Base-by-base conservation (phyloP, 2,888 invertebrate genomes). In the Pelosia muscerda region DNA sequence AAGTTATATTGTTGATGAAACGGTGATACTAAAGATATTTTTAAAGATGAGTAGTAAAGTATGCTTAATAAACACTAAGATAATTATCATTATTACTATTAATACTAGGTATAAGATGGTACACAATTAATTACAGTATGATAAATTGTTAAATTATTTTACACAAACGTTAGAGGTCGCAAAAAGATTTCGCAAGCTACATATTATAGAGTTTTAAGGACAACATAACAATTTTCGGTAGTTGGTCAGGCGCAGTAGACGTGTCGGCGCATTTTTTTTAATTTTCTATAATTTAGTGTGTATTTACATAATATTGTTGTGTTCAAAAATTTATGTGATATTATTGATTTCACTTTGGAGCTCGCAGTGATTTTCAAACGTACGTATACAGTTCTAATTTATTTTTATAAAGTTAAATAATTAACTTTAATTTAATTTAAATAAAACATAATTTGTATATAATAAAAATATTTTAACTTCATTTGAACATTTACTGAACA, bases 241-340 rank as follows among this genome's bases (percentile, higher is more conserved):
- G 76, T 57, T 9, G 61, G 70, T 69, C 69, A 61, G 55, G 66
- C 74, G 66, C 53, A 25, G 59, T 57, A 67, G 77, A 77, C 77
- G 77, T 74, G 69, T 22, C 4, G 6, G 19, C 8, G 38, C 28
- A 28, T 28, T 64, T 57, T n/a, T 64, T 23, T 26, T 42, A 31
- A 22, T 28, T 53, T 42, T 13, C 31, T 19, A 25, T 25, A n/a
- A 31, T 49, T 28, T 11, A 11, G 28, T 56, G n/a, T 66, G 34
- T 49, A 49, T 49, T 49, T 19, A 42, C 19, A 19, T 42, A 28
- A 15, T 56, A 28, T 11, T 31, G 9, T 28, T 23, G 25, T 55
- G 54, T 15, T 61, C 2, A 28, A 3, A 31, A 61, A 42, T 60
- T 55, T 5, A 15, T n/a, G 55, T 61, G 54, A n/a, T 28, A 49